Conservation (phyloP, 2,888 invertebrate species). For the Eucera pruinosa region DNA sequence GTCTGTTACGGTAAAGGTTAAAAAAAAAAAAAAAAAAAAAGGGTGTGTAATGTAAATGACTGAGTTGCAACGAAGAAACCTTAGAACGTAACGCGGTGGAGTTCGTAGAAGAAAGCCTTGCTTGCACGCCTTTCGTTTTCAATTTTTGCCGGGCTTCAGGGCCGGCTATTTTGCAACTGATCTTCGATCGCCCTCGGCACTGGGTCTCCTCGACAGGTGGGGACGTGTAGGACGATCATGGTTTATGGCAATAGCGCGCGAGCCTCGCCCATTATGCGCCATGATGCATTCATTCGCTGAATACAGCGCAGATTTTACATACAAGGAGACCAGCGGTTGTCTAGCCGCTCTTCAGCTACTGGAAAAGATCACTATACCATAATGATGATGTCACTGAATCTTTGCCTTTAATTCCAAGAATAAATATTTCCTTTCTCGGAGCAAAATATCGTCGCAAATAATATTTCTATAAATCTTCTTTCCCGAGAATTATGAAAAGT, state of each 20-base stretch:
- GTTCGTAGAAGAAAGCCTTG: conserved; percentile 51
- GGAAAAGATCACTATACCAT: conserved; percentile 41
- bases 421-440: too few relatives aligned
- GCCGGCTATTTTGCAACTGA: conserved; percentile 74
- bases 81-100: background rate
- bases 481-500: too few relatives aligned
- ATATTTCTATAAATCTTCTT: too few relatives aligned
- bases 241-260: conserved; percentile 79
- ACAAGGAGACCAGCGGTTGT: conserved; percentile 59
- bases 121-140: conserved; percentile 49
- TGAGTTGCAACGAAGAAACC: conserved; percentile 38
- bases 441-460: too few relatives aligned
- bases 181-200: conserved; percentile 66
- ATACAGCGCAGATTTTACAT: conserved; percentile 66
- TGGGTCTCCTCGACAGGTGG: conserved; percentile 79
- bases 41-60: background rate
- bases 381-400: conserved; percentile 26
- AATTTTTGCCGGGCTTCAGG: conserved; percentile 54
- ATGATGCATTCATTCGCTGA: conserved; percentile 75
- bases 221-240: conserved; percentile 82
- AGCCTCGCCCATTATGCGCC: conserved; percentile 80
- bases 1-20: background rate
- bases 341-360: conserved; percentile 51
- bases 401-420: conserved; percentile 14
- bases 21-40: background rate